phyloP scores from a whole-genome alignment of 2,888 invertebrate genomes.

The Camptogramma bilineatum region DNA sequence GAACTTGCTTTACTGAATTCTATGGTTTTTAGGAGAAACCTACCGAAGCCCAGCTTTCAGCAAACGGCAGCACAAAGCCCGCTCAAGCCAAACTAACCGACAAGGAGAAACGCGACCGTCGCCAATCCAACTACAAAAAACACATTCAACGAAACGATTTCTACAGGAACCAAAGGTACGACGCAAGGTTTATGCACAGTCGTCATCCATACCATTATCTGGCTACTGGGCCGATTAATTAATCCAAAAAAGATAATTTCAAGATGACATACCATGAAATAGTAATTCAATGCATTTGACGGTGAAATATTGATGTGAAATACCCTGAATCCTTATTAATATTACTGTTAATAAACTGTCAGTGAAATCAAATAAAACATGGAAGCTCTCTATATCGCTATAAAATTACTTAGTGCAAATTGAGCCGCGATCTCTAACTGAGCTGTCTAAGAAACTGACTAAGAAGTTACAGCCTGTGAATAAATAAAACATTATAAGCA shows the following conservation, averaged over 20 bases:
- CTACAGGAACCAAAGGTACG: slow-evolving; percentile 78
- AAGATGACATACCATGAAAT: background rate
- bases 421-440: no score
- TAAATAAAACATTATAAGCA: no score
- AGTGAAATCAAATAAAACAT: no score
- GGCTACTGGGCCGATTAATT: slow-evolving; percentile 81
- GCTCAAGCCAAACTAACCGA: slow-evolving; percentile 51
- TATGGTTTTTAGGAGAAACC: slow-evolving; percentile 17
- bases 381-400: no score
- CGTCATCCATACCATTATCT: slow-evolving; percentile 77
- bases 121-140: slow-evolving; percentile 74
- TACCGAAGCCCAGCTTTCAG: slow-evolving; percentile 45
- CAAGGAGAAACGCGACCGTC: slow-evolving; percentile 70
- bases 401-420: no score
- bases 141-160: slow-evolving; percentile 70
- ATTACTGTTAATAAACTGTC: no score
- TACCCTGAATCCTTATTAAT: no score
- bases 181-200: slow-evolving; percentile 71
- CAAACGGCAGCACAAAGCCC: slow-evolving; percentile 37
- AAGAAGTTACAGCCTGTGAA: no score
- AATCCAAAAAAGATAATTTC: slow-evolving; percentile 31
- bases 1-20: no score
- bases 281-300: no score
- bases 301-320: no score
- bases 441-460: no score